Evolutionary conservation across 2,888 invertebrate species (phyloP).

Genomic region (Nebria salina): DNA sequence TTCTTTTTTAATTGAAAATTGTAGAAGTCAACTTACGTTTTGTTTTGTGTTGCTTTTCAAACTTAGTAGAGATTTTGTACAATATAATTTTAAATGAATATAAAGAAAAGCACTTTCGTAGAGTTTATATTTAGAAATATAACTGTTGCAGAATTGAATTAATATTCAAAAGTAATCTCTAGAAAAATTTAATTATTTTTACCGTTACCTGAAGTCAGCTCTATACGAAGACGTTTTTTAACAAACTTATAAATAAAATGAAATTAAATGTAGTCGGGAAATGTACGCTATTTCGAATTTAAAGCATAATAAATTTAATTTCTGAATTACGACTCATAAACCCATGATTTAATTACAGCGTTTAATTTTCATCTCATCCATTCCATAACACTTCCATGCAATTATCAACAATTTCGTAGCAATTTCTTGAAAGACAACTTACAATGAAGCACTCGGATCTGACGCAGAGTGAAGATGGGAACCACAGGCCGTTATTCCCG

Average conservation of each 20-base stretch:
- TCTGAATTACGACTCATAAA: too few species aligned
- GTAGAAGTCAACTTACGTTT: background rate
- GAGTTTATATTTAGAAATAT: too few species aligned
- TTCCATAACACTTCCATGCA: slow-evolving; percentile 10
- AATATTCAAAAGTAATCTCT: background rate
- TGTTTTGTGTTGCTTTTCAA: background rate
- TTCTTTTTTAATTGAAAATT: background rate
- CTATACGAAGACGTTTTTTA: too few species aligned
- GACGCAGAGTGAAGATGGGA: background rate
- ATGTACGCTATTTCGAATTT: too few species aligned
- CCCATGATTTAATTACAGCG: background rate
- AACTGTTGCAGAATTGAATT: too few species aligned
- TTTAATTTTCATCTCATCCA: background rate
- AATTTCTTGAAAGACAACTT: slow-evolving; percentile 22
- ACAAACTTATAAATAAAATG: too few species aligned
- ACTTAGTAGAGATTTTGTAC: background rate
- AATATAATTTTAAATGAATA: too few species aligned
- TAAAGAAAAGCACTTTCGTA: too few species aligned
- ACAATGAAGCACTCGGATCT: slow-evolving; percentile 19
- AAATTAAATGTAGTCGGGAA: too few species aligned
- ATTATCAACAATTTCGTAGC: slow-evolving; percentile 28
- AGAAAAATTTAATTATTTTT: background rate
- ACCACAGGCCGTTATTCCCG: slow-evolving; percentile 8
- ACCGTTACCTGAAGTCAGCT: background rate
- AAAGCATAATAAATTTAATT: too few species aligned